Evolutionary conservation across 2,113 vertebrate species (phyloP), one percentile per base, ranked within the genome.

Genomic region (Nycticryphes semicollaris): DNA sequence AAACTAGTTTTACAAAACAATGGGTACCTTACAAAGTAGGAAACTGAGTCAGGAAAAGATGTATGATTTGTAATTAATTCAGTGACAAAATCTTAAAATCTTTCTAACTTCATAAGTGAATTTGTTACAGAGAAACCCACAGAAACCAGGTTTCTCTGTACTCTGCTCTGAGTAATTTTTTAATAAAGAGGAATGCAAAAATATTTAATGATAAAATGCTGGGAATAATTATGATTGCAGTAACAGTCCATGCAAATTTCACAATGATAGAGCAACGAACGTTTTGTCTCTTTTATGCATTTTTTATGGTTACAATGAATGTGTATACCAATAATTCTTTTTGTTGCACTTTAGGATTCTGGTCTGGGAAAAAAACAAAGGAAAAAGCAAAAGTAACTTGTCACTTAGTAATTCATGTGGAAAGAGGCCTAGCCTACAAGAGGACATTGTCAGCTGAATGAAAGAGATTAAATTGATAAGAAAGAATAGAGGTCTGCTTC

Each of bases 381-480:
- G 14, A 82, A 91, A 67, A 81, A 68, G 69, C 12, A 91, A 94
- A 94, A 95, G 73, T 84, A 92, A 91, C 90, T 84, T 94, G 83
- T 81, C 84, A 93, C 69, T 94, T 87, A 76, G 89, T 82, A 96
- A 96, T 95, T 95, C 84, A 91, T 80, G 81, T 92, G 70, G 91
- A 96, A 96, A 96, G 81, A 96, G 74, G 69, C 62, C 87, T 91
- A 93, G 75, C 16, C 75, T 94, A 57, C 57, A 83, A 89, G 70
- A 83, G 81, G 87, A 94, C 80, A 79, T 91, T 94, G 89, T 87
- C 89, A 94, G 77, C 74, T 84, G 86, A 95, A 87, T 92, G 92
- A 90, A 90, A 94, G 89, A 93, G 96, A 94, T 94, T 84, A 89
- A 96, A 94, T 82, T 97, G 80, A 89, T 96, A 93, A 95, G 91